phyloP scores from a whole-genome alignment of 2,113 vertebrate genomes.

The Pangasianodon hypophthalmus region DNA sequence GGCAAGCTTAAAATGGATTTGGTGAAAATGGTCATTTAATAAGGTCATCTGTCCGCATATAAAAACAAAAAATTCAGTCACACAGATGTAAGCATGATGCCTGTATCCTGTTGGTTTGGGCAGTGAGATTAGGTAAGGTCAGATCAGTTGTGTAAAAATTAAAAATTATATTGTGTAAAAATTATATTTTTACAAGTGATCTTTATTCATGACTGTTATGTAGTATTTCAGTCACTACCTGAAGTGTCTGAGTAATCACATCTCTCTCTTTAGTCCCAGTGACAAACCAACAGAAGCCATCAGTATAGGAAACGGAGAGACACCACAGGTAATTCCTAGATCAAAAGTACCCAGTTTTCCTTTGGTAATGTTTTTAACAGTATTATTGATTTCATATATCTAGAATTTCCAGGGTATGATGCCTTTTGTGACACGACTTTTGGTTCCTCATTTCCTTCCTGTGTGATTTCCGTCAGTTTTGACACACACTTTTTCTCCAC shows the following conservation, averaged over 20 bases:
- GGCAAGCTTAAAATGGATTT: background rate
- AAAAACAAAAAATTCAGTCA: background rate
- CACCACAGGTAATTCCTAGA: constrained; percentile 79
- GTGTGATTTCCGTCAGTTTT: background rate
- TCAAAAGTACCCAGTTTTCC: background rate
- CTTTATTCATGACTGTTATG: background rate
- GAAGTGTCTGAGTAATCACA: constrained; percentile 14
- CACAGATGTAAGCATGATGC: background rate
- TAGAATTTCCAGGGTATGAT: background rate
- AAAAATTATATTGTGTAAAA: too few species aligned
- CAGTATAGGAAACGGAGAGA: constrained; percentile 89
- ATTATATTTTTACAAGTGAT: background rate
- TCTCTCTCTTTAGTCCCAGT: constrained; percentile 76
- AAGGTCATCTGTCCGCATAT: background rate
- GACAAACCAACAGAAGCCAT: constrained; percentile 87
- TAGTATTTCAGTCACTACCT: background rate
- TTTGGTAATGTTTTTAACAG: background rate
- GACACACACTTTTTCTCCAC: background rate
- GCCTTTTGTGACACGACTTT: background rate
- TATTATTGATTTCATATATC: background rate
- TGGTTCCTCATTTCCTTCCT: background rate
- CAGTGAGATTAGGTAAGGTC: background rate
- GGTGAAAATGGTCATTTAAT: background rate
- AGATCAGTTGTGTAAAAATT: background rate
- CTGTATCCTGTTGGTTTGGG: background rate